phyloP scores from a whole-genome alignment of 1,140 invertebrate genomes.

The Hyphantria cunea region DNA sequence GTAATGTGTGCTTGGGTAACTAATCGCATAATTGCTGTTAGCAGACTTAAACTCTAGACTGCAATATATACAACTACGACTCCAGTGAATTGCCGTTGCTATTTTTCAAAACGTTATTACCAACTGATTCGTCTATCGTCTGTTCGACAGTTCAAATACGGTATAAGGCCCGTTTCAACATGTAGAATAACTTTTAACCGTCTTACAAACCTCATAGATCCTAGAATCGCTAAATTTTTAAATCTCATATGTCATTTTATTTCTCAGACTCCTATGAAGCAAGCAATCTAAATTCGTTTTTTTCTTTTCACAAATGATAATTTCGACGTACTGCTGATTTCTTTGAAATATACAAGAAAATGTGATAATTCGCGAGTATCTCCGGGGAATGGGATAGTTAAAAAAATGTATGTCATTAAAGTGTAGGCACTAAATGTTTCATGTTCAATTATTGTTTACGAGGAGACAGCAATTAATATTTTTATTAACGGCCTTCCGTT shows the following conservation, averaged over 20 bases:
- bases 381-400: conserved; percentile 1
- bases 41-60: not conserved
- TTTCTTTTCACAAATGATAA: no score
- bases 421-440: conserved; percentile 39
- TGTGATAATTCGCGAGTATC: conserved; percentile 1
- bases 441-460: conserved; percentile 57
- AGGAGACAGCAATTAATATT: conserved; percentile 67
- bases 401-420: conserved; percentile 15
- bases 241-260: conserved; percentile 3
- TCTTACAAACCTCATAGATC: conserved; percentile 4
- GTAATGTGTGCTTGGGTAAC: not conserved
- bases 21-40: not conserved
- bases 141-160: conserved; percentile 5
- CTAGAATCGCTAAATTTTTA: not conserved
- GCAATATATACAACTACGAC: conserved; percentile 4
- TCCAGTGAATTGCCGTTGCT: conserved; percentile 4
- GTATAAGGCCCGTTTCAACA: conserved; percentile 6
- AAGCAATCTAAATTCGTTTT: not conserved
- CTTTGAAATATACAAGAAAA: not conserved
- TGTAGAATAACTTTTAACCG: conserved; percentile 3
- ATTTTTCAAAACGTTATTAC: conserved; percentile 18
- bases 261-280: conserved; percentile 3
- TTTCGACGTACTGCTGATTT: not conserved
- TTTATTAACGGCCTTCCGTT: conserved; percentile 55
- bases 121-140: conserved; percentile 5